phyloP scores from a whole-genome alignment of 2,113 vertebrate genomes.

The Ctenomys sociabilis region DNA sequence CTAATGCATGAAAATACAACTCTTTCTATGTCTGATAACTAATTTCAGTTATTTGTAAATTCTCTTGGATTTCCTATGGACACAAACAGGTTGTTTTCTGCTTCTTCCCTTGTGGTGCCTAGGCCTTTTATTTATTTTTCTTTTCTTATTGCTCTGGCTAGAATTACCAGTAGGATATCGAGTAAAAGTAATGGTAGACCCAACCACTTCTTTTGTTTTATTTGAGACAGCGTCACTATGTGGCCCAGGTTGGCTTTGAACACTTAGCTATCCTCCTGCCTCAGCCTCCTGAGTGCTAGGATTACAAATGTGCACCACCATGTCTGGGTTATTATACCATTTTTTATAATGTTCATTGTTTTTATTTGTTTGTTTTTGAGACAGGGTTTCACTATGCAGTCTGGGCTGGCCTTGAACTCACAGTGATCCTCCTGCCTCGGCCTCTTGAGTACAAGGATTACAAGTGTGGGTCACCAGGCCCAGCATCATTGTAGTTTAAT shows the following conservation, averaged over 20 bases:
- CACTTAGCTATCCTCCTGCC: no score
- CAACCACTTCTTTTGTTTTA: not conserved
- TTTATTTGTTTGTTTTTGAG: not conserved
- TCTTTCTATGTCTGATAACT: not conserved
- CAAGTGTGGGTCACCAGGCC: not conserved
- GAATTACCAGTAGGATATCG: not conserved
- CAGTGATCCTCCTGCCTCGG: not conserved
- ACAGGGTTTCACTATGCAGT: not conserved
- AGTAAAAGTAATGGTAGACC: not conserved
- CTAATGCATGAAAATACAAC: not conserved
- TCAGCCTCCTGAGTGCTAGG: no score
- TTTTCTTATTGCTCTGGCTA: not conserved
- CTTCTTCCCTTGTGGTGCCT: not conserved
- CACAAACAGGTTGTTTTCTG: not conserved
- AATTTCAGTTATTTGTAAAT: constrained; percentile 24
- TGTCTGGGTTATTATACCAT: no score
- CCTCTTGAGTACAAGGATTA: not conserved
- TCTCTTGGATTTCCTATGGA: not conserved
- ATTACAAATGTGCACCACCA: no score
- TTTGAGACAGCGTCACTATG: not conserved
- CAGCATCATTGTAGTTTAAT: not conserved
- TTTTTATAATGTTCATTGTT: no score
- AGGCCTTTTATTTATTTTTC: not conserved
- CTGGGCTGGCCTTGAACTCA: not conserved
- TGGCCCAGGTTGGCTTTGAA: no score